Base-by-base conservation (phyloP, 1,140 invertebrate species). In the Liolophura sinensis region DNA sequence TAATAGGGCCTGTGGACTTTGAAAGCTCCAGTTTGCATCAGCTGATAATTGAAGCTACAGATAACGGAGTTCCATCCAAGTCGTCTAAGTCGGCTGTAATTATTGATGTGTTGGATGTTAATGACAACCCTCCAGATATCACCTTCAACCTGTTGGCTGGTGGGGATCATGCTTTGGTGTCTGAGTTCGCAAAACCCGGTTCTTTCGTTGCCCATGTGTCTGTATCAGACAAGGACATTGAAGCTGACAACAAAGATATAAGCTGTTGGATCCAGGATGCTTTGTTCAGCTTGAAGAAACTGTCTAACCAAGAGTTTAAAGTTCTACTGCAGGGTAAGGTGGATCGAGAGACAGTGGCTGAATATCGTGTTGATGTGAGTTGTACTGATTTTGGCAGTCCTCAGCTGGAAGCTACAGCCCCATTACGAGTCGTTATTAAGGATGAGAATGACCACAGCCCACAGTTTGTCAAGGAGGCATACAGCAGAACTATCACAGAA, bases 391-490 rank as follows among this genome's bases (percentile, higher is more conserved):
- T 96, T 0, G 97, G 97, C 0, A 89, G 88, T 12, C 97, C 97
- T 0, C 93, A 94, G 0, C 82, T 96, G 50, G 69, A 61, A 20
- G 94, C 95, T 0, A 88, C 90, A 16, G 91, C 97, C 86, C 92
- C 88, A 55, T 95, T 99, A 14, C 94, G 96, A 79, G 94, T 98
- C 22, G 93, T 92, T 9, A 93, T 98, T 12, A 73, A 80, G 82
- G 96, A 99, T 83, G 93, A 94, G 1, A 98, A 98, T 83, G 96
- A 99, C 85, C 97, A 97, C 82, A 92, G 93, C 60, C 95, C 96
- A 27, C 89, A 94, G 62, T 98, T 98, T 83, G 93, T 40, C 31
- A 40, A 40, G 9, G 9, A 5, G 31, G 31, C 3, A 40, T 79
- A 74, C 64, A 61, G 14, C 15, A 65, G 64, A 14, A 62, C 55